These are phyloP conservation scores for Lota lota DNA, from an alignment of 2,113 vertebrate species.

Conservation along the genomic window DNA sequence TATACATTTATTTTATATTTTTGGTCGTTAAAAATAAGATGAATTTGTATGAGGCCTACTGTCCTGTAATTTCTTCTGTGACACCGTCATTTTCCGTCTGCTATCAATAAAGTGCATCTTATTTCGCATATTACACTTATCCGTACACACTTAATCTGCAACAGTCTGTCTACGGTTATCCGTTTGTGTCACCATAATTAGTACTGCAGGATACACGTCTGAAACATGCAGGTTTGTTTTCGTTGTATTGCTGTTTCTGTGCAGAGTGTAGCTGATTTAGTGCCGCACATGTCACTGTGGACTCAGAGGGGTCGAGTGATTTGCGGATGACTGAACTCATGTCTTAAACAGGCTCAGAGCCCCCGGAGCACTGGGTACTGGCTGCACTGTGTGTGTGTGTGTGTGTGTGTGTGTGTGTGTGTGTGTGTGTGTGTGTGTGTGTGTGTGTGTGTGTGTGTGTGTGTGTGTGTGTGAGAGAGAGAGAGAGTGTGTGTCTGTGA, in stretches of 20 bases:
- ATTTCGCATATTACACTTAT: too few species aligned
- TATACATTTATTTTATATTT: too few species aligned
- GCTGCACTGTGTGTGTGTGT: background rate
- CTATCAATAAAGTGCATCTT: too few species aligned
- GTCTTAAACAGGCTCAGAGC: constrained; percentile 40
- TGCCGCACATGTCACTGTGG: constrained; percentile 20
- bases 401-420: too few species aligned
- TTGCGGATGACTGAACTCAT: constrained; percentile 45
- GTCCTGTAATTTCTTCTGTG: too few species aligned
- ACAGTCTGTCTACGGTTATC: background rate
- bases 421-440: too few species aligned
- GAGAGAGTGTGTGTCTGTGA: background rate
- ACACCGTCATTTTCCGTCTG: too few species aligned
- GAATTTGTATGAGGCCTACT: too few species aligned
- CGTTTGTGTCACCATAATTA: constrained; percentile 2
- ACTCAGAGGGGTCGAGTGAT: constrained; percentile 30
- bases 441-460: too few species aligned
- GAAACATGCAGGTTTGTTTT: background rate
- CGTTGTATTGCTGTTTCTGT: background rate
- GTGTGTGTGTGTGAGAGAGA: constrained; percentile 23
- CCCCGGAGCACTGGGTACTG: constrained; percentile 31
- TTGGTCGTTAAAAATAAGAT: too few species aligned
- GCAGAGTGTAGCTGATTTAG: constrained; percentile 17
- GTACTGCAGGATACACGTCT: background rate
- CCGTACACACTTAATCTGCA: background rate